Base-by-base conservation (phyloP, 2,888 invertebrate genomes). In the Danaus chrysippus region DNA sequence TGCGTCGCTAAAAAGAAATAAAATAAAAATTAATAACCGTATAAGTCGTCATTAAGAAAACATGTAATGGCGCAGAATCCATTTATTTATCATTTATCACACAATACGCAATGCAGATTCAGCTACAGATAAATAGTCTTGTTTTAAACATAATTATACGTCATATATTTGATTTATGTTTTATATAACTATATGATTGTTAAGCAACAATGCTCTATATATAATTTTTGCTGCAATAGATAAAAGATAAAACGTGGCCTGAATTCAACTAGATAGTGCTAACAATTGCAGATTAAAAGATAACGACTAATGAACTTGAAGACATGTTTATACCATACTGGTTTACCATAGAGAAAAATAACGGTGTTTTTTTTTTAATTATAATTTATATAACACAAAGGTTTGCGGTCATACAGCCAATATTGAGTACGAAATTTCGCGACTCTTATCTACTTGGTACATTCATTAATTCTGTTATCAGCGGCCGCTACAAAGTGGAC, bases 391-490 rank as follows among this genome's bases (percentile, higher is more conserved):
- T 6, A 15, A 17, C 49, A n/a, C 17, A 17, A 9, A 17, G 17
- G 15, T 17, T 49, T 49, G 10, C 17, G 17, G 9, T 15, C 23
- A 6, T 34, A 34, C 23, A 34, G 23, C 23, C 23, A 34, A 5
- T 34, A 34, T 34, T 34, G 23, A 34, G 3, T 34, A 6, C 8
- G 23, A 34, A 34, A 34, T 34, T 34, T 34, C 6, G 23, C 23
- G 23, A 34, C 3, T 34, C 23, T 34, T 34, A 34, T 34, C 23
- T 34, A 6, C 23, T 1, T 5, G 23, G 23, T 34, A 34, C 23
- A 34, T 63, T 68, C 68, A 71, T 67, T 69, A 61, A 67, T 65
- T 62, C 70, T 61, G 61, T 58, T 70, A 69, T 70, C 70, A 59
- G 52, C 61, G 60, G 63, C 23, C 52, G 23, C 54, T 59, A 61